phyloP scores from a whole-genome alignment of 2,797 vertebrate genomes.

The Avahi laniger region DNA sequence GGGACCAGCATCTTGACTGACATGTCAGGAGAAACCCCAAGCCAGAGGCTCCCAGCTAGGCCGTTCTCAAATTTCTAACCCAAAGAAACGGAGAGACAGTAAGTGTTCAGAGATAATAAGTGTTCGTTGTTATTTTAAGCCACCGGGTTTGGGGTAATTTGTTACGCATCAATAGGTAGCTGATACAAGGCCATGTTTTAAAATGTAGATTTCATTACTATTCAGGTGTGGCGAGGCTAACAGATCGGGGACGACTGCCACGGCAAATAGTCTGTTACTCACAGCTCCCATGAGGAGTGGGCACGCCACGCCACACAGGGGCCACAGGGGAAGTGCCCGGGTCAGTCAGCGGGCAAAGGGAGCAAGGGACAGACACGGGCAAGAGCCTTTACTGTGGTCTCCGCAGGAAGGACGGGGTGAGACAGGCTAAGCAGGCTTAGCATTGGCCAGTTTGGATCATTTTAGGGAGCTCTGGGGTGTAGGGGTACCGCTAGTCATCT shows the following conservation, averaged over 20 bases:
- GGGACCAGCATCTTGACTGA: background rate
- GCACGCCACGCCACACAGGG: background rate
- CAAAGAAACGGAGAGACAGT: background rate
- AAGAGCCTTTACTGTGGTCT: background rate
- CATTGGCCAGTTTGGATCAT: background rate
- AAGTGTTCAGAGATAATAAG: background rate
- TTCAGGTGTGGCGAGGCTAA: background rate
- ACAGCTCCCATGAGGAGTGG: background rate
- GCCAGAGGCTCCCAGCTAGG: background rate
- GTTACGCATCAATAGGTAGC: background rate
- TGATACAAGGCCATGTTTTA: background rate
- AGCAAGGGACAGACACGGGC: background rate
- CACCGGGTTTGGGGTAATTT: background rate
- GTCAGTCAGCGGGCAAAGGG: background rate
- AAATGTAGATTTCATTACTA: background rate
- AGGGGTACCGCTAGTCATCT: background rate
- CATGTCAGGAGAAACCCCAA: background rate
- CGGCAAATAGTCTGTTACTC: background rate
- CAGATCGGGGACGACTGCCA: background rate
- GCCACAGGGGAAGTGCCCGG: background rate
- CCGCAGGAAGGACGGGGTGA: background rate
- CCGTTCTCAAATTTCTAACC: background rate
- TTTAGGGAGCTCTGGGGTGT: background rate
- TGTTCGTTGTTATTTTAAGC: background rate
- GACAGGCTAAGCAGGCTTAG: background rate